Percentiles rank a stretch among this genome's conserved stretches.
Evolutionary conservation across 2,797 vertebrate species (phyloP).

Genomic region (Protosalanx chinensis): DNA sequence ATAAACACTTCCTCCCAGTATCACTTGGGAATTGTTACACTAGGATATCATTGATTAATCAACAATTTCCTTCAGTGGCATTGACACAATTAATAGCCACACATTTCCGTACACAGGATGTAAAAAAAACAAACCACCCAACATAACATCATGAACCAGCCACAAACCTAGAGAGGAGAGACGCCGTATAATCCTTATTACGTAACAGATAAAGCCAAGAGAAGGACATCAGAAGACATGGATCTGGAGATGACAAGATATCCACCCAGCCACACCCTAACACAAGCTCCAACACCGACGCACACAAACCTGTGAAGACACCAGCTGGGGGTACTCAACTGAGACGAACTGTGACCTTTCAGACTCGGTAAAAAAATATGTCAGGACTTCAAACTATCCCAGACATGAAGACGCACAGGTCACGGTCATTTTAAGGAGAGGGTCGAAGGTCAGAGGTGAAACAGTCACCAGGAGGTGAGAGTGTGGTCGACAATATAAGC

Average conservation of each 20-base stretch:
- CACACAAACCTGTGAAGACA: not conserved
- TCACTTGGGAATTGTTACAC: slow-evolving; percentile 14
- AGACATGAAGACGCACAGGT: slow-evolving; percentile 33
- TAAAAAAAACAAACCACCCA: not conserved
- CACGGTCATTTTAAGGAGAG: slow-evolving; percentile 51
- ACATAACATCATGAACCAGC: not conserved
- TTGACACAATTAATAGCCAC: slow-evolving; percentile 25
- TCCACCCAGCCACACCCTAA: not conserved
- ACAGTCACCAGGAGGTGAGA: slow-evolving; percentile 34
- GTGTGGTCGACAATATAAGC: slow-evolving; percentile 29
- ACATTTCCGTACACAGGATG: not conserved
- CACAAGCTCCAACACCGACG: not conserved
- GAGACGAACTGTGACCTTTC: not conserved
- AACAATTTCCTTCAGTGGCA: not conserved
- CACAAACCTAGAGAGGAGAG: not conserved
- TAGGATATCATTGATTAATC: slow-evolving; percentile 14
- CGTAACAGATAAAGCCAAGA: slow-evolving; percentile 2
- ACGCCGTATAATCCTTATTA: slow-evolving; percentile 7
- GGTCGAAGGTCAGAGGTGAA: slow-evolving; percentile 49
- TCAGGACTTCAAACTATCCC: slow-evolving; percentile 46
- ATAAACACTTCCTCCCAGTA: slow-evolving; percentile 20
- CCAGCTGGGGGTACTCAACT: not conserved
- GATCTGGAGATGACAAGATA: slow-evolving; percentile 8
- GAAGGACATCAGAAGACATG: slow-evolving; percentile 3
- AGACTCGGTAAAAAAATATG: slow-evolving; percentile 39